These are phyloP conservation scores for Pongo pygmaeus DNA, from an alignment of 2,113 vertebrate genomes.

Conservation along the genomic window DNA sequence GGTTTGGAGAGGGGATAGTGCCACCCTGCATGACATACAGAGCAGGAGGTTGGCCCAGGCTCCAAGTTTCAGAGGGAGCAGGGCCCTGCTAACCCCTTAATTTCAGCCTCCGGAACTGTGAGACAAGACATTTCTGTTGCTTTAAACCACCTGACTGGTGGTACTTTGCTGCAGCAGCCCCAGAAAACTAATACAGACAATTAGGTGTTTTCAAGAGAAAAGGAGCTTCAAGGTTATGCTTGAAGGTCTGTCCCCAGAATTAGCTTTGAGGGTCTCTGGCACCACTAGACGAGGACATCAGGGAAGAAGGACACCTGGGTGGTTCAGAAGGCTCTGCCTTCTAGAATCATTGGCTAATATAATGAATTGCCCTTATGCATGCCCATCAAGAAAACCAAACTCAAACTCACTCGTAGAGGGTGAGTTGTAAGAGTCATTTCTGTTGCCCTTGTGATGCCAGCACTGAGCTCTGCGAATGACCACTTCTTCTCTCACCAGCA, in stretches of 20 bases:
- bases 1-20: too few relatives aligned
- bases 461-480: background rate
- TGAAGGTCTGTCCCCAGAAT: background rate
- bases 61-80: background rate
- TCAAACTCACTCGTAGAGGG: background rate
- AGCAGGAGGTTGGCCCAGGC: too few relatives aligned
- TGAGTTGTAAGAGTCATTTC: background rate
- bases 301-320: background rate
- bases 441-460: background rate
- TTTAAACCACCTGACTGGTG: background rate
- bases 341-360: background rate
- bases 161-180: too few relatives aligned
- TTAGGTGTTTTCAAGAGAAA: background rate
- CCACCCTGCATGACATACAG: too few relatives aligned
- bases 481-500: accelerated
- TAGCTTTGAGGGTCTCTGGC: background rate
- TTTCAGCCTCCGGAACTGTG: background rate
- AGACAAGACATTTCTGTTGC: background rate
- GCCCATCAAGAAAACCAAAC: background rate
- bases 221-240: background rate
- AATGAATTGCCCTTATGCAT: background rate
- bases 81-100: accelerated
- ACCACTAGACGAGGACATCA: background rate
- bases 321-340: background rate
- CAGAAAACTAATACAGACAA: background rate